A percentile compares a stretch with the other conserved stretches of the same genome.
These are phyloP conservation scores for Pelobates cultripes DNA, from an alignment of 2,797 vertebrate species.

Conservation along the genomic window DNA sequence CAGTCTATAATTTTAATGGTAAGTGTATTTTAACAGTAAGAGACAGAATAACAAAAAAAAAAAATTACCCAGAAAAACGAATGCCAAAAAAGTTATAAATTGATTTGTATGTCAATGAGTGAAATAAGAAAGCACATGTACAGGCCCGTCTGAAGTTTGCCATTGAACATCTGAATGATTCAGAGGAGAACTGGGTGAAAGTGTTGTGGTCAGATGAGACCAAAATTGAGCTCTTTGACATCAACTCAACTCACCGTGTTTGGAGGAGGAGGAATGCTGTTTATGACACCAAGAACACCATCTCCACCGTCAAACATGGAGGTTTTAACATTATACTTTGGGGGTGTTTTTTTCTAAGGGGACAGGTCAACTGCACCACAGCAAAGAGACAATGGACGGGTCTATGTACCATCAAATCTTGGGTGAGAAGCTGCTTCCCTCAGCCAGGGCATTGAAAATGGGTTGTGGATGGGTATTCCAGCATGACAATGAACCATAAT, in stretches of 20 bases:
- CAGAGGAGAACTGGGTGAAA: not conserved
- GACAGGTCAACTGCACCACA: not conserved
- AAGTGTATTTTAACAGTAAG: too few species aligned
- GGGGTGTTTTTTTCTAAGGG: not conserved
- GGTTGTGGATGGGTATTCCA: conserved; percentile 10
- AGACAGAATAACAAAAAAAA: too few species aligned
- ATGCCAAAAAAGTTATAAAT: too few species aligned
- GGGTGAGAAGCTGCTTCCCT: not conserved
- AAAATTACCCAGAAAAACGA: too few species aligned
- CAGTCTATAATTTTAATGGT: too few species aligned
- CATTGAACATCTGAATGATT: not conserved
- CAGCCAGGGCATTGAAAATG: conserved; percentile 7
- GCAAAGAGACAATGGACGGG: not conserved
- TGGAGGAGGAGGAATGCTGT: not conserved
- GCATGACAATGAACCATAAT: not conserved
- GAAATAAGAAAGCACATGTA: too few species aligned
- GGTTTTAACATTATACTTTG: not conserved
- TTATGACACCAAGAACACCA: not conserved
- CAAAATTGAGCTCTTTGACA: not conserved
- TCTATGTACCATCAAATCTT: conserved; percentile 3
- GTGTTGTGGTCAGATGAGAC: not conserved
- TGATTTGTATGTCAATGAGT: too few species aligned
- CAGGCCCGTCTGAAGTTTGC: not conserved
- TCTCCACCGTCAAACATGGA: not conserved
- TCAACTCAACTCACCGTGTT: not conserved